These are phyloP conservation scores for Drosophila pachea DNA, from an alignment of 1,140 invertebrate genomes.

Conservation along the genomic window DNA sequence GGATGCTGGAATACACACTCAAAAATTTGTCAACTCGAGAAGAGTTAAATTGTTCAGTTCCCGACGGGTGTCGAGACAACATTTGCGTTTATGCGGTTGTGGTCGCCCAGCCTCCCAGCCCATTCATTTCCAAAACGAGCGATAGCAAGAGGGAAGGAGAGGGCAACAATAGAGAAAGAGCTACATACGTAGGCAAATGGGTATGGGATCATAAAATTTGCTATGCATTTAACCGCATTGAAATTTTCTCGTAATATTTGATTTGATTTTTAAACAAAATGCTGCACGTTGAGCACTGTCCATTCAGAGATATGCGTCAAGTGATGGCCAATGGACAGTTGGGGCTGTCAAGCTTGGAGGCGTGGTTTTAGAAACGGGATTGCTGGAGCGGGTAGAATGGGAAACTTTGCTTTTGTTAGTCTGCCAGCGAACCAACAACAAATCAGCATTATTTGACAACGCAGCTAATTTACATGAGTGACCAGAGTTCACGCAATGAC, in stretches of 20 bases:
- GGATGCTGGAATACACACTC: not conserved
- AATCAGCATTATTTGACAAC: conserved; percentile 77
- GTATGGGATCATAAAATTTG: conserved; percentile 54
- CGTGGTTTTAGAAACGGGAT: not conserved
- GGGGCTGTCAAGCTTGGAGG: conserved; percentile 40
- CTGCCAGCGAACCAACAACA: conserved; percentile 65
- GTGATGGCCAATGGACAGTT: conserved; percentile 46
- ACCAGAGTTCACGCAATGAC: conserved; percentile 33
- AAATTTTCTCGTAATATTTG: conserved; percentile 77
- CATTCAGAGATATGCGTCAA: conserved; percentile 45
- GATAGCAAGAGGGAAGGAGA: not conserved
- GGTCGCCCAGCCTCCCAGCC: conserved; percentile 12
- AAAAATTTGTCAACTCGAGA: not conserved
- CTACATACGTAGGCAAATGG: not conserved
- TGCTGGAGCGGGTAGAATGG: conserved; percentile 3
- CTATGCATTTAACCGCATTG: conserved; percentile 72
- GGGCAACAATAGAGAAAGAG: no score
- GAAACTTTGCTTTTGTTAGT: conserved; percentile 62
- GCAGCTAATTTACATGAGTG: conserved; percentile 73
- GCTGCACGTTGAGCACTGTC: conserved; percentile 38
- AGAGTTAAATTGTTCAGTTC: not conserved
- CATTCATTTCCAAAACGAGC: not conserved
- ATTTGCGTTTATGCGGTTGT: conserved; percentile 72
- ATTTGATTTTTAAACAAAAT: conserved; percentile 75
- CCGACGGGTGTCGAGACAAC: conserved; percentile 51